Evolutionary conservation across 1,140 invertebrate genomes (phyloP).

Genomic region (Riptortus pedestris): DNA sequence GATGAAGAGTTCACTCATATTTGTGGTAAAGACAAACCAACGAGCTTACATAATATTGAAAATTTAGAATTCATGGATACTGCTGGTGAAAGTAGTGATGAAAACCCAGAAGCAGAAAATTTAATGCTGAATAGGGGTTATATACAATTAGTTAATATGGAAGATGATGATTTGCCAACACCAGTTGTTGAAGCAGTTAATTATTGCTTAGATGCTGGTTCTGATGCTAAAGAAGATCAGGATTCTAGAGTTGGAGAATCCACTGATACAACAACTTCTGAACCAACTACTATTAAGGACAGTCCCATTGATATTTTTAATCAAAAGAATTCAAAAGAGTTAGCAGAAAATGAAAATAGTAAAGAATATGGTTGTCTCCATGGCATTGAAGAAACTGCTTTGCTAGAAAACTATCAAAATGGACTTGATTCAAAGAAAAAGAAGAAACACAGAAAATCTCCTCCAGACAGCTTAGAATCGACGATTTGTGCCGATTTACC

Average conservation of each 20-base stretch:
- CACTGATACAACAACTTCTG: conserved; percentile 34
- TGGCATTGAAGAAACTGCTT: conserved; percentile 54
- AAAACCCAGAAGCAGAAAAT: conserved; percentile 37
- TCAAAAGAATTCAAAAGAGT: conserved; percentile 15
- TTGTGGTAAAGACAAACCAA: conserved; percentile 35
- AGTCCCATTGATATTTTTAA: conserved; percentile 25
- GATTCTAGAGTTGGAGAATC: conserved; percentile 30
- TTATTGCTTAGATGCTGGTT: conserved; percentile 5
- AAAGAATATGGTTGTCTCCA: conserved; percentile 50
- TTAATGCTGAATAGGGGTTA: conserved; percentile 51
- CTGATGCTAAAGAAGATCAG: conserved; percentile 32
- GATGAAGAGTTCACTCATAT: conserved; percentile 38
- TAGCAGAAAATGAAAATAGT: conserved; percentile 16
- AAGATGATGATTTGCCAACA: conserved; percentile 30
- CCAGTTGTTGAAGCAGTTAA: conserved; percentile 27
- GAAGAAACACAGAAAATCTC: conserved; percentile 32
- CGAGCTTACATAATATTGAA: conserved; percentile 37
- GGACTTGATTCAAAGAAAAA: conserved; percentile 58
- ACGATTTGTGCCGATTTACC: neutral
- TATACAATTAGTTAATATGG: conserved; percentile 51
- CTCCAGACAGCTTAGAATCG: conserved; percentile 10
- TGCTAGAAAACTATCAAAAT: conserved; percentile 59
- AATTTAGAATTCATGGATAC: conserved; percentile 67
- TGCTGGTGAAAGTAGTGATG: conserved; percentile 40
- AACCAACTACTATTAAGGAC: conserved; percentile 33